Base-by-base conservation (phyloP, 1,140 invertebrate species). In the Mya arenaria region DNA sequence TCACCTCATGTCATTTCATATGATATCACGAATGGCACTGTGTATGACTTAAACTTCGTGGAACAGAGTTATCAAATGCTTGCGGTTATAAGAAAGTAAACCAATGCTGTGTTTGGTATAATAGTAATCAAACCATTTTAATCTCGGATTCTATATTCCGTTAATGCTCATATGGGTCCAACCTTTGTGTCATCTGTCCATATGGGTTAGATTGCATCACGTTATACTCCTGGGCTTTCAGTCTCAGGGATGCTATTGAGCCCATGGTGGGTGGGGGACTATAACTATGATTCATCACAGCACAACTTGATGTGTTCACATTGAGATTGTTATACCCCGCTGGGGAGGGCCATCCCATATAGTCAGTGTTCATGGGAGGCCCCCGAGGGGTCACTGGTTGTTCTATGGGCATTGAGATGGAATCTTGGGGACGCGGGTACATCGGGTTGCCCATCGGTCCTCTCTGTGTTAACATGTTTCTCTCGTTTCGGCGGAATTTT, bases 401-500 rank as follows among this genome's bases (percentile, higher is more conserved):
- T 69, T 93, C 91, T 19, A 90, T 88, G 17, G 86, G 86, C 28
- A 87, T 86, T 4, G 74, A 17, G 19, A 52, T 4, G 84, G 80
- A n/a, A 41, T 82, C 79, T 17, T 56, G 79, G n/a, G n/a, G n/a
- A 25, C 86, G 48, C 4, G 85, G 63, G 63, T 89, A 88, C 63
- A 91, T 80, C n/a, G n/a, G n/a, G 58, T 90, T 87, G 58, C 88
- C 77, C 79, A 82, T 82, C 13, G 79, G 79, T 13, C 79, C 89
- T 23, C 92, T 89, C 84, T 90, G 92, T 65, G 86, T 90, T 85
- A 87, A 91, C 89, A 86, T 93, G 79, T 94, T 95, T 65, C 97
- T 94, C 91, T 93, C 90, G 79, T 92, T 91, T 37, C 97, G 94
- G 32, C 97, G 94, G 89, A 98, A 98, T 92, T 99, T 99, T 0